Evolutionary conservation across 2,797 vertebrate species (phyloP), one percentile per base, ranked within the genome.

Genomic region (Neomorphus geoffroyi): DNA sequence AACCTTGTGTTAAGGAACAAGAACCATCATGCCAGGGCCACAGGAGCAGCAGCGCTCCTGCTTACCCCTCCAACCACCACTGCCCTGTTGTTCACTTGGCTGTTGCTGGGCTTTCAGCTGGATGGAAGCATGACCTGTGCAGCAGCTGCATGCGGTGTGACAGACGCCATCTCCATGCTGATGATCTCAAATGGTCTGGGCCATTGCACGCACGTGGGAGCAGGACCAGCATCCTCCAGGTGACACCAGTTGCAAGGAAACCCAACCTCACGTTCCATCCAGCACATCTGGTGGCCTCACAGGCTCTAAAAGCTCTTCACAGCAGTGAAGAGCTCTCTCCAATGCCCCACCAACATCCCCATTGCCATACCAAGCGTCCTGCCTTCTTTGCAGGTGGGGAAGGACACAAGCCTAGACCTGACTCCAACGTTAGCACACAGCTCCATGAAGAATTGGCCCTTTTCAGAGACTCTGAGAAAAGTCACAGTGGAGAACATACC

Each of bases 161-260:
- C 0, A 0, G 54, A 11, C 0, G 0, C 10, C 13, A 2, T 7
- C 53, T 28, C 30, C 37, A 3, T 18, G 12, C 32, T 1, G 8
- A 60, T 46, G 27, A 8, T 64, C 37, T 28, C 8, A 0, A 33
- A 32, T 2, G 53, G 54, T 19, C 57, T n/a, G 22, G 26, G 37
- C 45, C 60, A 16, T 18, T 19, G 56, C 2, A 0, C 3, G 26
- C 33, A 61, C 18, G 4, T 0, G 9, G 51, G 8, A 71, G 54
- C 50, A 33, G 37, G 39, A 43, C 4, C 3, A 48, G 41, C 60
- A 69, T 57, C 24, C 23, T 69, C 30, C 33, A 28, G 27, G 27
- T n/a, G 66, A 48, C 58, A 69, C 13, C 35, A 39, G 24, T 6
- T 13, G 6, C 26, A 41, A 54, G 0, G 5, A 86, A 21, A 74